phyloP scores from a whole-genome alignment of 2,888 invertebrate genomes.

The Drosophila gaucha region DNA sequence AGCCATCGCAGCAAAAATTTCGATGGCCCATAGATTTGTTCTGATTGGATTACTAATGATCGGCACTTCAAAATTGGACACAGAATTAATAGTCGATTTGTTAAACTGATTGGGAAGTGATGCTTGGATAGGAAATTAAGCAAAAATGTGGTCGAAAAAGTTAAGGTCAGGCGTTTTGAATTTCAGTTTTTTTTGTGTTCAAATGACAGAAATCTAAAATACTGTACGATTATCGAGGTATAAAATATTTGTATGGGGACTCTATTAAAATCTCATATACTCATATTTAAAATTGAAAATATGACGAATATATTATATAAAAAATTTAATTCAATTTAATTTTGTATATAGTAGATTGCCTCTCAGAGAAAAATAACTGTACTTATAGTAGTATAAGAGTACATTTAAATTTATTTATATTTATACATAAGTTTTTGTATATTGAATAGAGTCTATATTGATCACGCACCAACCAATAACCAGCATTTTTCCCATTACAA shows the following conservation, averaged over 20 bases:
- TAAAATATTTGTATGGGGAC: not conserved
- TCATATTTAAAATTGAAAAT: too few species aligned
- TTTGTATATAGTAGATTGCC: too few species aligned
- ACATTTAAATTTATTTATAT: too few species aligned
- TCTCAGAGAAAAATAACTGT: too few species aligned
- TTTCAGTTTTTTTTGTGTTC: conserved; percentile 29
- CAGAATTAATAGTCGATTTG: conserved; percentile 4
- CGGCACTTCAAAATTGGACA: conserved; percentile 11
- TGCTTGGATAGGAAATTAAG: conserved; percentile 15
- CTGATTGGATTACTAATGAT: not conserved
- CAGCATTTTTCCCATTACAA: too few species aligned
- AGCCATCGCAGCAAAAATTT: conserved; percentile 62
- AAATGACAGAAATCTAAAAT: conserved; percentile 40
- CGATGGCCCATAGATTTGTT: conserved; percentile 56
- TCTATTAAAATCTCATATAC: too few species aligned
- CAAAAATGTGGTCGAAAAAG: conserved; percentile 37
- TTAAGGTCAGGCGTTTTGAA: conserved; percentile 39
- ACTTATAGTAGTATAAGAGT: too few species aligned
- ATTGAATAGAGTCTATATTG: too few species aligned
- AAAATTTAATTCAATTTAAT: too few species aligned
- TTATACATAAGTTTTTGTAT: too few species aligned
- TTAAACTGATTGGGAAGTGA: conserved; percentile 4
- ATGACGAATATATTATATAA: too few species aligned
- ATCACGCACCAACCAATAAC: too few species aligned
- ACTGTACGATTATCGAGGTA: not conserved